These are phyloP conservation scores for Homarus americanus DNA, from an alignment of 1,140 invertebrate genomes.

Conservation along the genomic window DNA sequence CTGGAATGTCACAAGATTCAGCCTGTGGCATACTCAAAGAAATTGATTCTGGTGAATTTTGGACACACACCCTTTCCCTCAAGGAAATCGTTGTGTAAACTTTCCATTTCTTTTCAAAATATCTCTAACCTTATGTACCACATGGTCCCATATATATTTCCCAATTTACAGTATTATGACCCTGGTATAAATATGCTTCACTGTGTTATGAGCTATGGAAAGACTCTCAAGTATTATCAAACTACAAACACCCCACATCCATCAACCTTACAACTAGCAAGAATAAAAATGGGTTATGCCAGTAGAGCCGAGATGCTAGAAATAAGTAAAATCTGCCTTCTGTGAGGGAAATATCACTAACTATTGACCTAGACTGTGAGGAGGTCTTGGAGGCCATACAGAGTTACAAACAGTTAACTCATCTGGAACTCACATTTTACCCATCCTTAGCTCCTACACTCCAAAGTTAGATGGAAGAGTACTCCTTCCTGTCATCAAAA, in stretches of 20 bases:
- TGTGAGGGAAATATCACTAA: conserved; percentile 34
- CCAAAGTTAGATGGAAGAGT: conserved; percentile 47
- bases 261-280: not conserved
- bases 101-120: conserved; percentile 22
- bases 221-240: not conserved
- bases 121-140: conserved; percentile 21
- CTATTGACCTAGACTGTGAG: conserved; percentile 14
- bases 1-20: conserved; percentile 20
- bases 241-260: not conserved
- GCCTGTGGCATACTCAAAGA: conserved; percentile 2
- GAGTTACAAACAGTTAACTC: conserved; percentile 9
- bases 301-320: not conserved
- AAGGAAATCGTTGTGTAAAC: conserved; percentile 30
- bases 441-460: conserved; percentile 35
- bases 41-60: not conserved
- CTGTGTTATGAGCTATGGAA: conserved; percentile 20
- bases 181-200: conserved; percentile 15
- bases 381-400: conserved; percentile 18
- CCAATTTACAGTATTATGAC: conserved; percentile 33
- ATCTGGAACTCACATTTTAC: conserved; percentile 44
- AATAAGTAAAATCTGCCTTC: conserved; percentile 23
- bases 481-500: conserved; percentile 16
- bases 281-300: conserved; percentile 24
- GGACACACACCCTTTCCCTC: not conserved
- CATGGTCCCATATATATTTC: conserved; percentile 26